Percentiles rank a stretch among this genome's conserved stretches.
phyloP scores from a whole-genome alignment of 2,888 invertebrate genomes.

The Octodonta nipae region DNA sequence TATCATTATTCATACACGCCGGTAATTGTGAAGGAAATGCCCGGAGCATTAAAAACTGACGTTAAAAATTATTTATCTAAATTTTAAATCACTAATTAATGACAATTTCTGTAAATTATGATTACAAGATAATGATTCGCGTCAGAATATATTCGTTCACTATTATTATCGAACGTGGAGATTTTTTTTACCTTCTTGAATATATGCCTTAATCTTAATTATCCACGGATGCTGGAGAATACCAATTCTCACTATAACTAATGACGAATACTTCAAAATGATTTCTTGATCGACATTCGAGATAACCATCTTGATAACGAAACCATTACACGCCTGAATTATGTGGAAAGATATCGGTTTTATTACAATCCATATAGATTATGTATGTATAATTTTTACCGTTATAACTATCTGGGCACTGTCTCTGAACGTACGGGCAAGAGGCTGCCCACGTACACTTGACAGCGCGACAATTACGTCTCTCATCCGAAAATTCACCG shows the following conservation, averaged over 20 bases:
- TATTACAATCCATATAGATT: too few species aligned
- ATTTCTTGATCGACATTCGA: background rate
- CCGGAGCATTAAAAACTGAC: background rate
- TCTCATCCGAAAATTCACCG: too few species aligned
- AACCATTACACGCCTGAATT: too few species aligned
- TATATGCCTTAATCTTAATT: background rate
- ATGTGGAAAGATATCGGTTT: too few species aligned
- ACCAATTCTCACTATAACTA: background rate
- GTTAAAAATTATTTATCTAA: background rate
- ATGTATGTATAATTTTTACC: too few species aligned
- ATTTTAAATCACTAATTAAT: background rate
- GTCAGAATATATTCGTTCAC: background rate
- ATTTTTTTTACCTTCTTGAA: background rate
- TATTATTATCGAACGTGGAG: background rate
- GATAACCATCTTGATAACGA: too few species aligned
- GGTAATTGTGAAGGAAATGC: background rate
- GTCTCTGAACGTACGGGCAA: too few species aligned
- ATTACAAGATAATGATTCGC: too few species aligned
- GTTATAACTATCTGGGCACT: too few species aligned
- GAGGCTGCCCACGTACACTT: too few species aligned
- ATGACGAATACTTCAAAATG: background rate
- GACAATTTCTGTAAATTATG: slow-evolving; percentile 1
- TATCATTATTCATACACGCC: too few species aligned
- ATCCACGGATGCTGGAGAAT: background rate
- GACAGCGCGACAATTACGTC: too few species aligned